Percentiles rank a stretch among this genome's conserved stretches.
Conservation (phyloP, 2,888 invertebrate genomes). For the Imbricaverruca yamaguchii region DNA sequence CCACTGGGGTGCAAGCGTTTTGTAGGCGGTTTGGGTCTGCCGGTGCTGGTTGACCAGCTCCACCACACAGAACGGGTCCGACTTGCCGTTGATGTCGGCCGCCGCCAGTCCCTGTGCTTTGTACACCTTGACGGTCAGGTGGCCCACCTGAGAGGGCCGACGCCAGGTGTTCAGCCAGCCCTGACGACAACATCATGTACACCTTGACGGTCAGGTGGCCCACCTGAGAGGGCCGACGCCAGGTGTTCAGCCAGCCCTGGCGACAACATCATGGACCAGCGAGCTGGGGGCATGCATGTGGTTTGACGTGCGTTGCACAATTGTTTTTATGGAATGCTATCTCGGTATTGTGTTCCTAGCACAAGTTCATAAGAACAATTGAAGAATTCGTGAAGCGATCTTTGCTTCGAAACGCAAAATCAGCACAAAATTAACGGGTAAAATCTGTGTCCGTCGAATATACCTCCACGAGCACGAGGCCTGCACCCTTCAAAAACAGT, state of each 20-base stretch:
- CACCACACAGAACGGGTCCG: slow-evolving; percentile 97
- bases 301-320: too few relatives aligned
- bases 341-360: too few relatives aligned
- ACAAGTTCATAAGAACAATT: too few relatives aligned
- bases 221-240: slow-evolving; percentile 70
- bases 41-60: slow-evolving; percentile 86
- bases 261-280: not conserved
- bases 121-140: slow-evolving; percentile 87
- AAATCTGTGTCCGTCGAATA: too few relatives aligned
- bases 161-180: slow-evolving; percentile 59
- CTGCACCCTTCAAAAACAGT: too few relatives aligned
- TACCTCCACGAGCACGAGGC: too few relatives aligned
- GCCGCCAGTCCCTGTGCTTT: slow-evolving; percentile 73
- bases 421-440: too few relatives aligned
- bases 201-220: slow-evolving; percentile 88
- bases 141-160: slow-evolving; percentile 76
- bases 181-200: slow-evolving; percentile 43
- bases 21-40: slow-evolving; percentile 97
- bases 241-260: slow-evolving; percentile 58
- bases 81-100: slow-evolving; percentile 92
- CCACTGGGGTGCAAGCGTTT: slow-evolving; percentile 92
- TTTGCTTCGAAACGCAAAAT: too few relatives aligned
- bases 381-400: too few relatives aligned
- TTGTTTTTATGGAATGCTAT: too few relatives aligned
- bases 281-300: too few relatives aligned